Evolutionary conservation across 2,797 vertebrate genomes (phyloP).

Genomic region (Gymnoscopelus braueri): DNA sequence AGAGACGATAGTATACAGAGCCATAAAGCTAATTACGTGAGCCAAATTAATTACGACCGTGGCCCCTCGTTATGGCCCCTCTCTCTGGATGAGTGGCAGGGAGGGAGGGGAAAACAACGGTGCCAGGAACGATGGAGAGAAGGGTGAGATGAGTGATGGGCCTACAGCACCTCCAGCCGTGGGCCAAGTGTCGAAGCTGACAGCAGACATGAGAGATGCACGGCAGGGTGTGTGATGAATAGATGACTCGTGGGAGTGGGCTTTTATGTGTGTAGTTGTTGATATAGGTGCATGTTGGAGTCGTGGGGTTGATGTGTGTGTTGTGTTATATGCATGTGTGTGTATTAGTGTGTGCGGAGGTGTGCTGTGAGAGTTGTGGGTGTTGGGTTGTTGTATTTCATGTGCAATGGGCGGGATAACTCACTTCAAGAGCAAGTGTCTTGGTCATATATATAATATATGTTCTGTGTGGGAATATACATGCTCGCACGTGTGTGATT

Average conservation of each 20-base stretch:
- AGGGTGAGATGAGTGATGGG: slow-evolving; percentile 16
- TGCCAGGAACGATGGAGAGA: background rate
- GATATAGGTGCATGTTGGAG: background rate
- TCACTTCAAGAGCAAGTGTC: slow-evolving; percentile 42
- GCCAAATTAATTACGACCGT: slow-evolving; percentile 63
- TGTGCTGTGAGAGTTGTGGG: slow-evolving; percentile 22
- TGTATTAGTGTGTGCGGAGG: slow-evolving; percentile 11
- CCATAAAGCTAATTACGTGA: slow-evolving; percentile 66
- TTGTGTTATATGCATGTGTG: background rate
- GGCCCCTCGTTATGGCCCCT: slow-evolving; percentile 47
- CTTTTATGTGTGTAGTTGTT: slow-evolving; percentile 1
- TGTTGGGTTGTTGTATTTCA: slow-evolving; percentile 5
- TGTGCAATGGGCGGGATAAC: background rate
- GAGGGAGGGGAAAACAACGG: background rate
- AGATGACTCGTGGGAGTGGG: background rate
- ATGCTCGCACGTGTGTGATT: slow-evolving; percentile 44
- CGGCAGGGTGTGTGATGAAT: slow-evolving; percentile 3
- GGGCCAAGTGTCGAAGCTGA: slow-evolving; percentile 20
- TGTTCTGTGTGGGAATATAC: slow-evolving; percentile 44
- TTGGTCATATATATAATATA: slow-evolving; percentile 5
- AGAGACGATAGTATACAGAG: background rate
- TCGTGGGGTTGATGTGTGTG: background rate
- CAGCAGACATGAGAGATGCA: slow-evolving; percentile 18
- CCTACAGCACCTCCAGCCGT: slow-evolving; percentile 11
- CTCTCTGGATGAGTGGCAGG: slow-evolving; percentile 36